phyloP scores from a whole-genome alignment of 2,113 vertebrate species.

The Hypomesus transpacificus region DNA sequence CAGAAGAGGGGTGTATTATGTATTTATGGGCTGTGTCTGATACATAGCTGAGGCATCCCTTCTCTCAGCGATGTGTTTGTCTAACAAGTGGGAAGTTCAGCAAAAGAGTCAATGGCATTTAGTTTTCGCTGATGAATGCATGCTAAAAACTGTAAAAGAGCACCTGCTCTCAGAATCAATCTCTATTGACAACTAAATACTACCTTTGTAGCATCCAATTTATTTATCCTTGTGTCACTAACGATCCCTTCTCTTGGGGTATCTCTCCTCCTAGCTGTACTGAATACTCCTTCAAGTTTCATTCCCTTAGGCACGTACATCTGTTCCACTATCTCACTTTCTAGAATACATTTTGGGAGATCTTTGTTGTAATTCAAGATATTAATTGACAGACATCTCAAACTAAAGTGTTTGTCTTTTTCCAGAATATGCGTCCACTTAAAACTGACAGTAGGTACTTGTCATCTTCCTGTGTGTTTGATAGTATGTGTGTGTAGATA shows the following conservation, averaged over 20 bases:
- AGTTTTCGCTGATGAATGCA: neutral
- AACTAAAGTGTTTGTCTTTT: too few relatives aligned
- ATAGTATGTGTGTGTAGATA: neutral
- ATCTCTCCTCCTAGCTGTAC: neutral
- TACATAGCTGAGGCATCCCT: neutral
- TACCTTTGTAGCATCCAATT: constrained; percentile 5
- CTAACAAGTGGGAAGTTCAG: constrained; percentile 2
- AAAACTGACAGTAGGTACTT: too few relatives aligned
- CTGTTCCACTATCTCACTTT: too few relatives aligned
- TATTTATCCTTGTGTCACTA: neutral
- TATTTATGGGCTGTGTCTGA: too few relatives aligned
- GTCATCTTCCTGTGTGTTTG: neutral
- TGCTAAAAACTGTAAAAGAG: neutral
- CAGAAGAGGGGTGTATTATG: too few relatives aligned
- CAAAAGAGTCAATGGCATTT: neutral
- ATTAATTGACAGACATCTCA: too few relatives aligned
- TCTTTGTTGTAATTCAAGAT: too few relatives aligned
- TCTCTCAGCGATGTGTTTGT: neutral
- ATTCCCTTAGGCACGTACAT: too few relatives aligned
- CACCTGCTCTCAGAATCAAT: constrained; percentile 17
- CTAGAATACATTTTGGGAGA: too few relatives aligned
- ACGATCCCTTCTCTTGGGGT: neutral
- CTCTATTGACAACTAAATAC: constrained; percentile 16
- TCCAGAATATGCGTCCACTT: too few relatives aligned
- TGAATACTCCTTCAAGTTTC: too few relatives aligned